Evolutionary conservation across 1,140 invertebrate species (phyloP).

Genomic region (Drosophila kikkawai): DNA sequence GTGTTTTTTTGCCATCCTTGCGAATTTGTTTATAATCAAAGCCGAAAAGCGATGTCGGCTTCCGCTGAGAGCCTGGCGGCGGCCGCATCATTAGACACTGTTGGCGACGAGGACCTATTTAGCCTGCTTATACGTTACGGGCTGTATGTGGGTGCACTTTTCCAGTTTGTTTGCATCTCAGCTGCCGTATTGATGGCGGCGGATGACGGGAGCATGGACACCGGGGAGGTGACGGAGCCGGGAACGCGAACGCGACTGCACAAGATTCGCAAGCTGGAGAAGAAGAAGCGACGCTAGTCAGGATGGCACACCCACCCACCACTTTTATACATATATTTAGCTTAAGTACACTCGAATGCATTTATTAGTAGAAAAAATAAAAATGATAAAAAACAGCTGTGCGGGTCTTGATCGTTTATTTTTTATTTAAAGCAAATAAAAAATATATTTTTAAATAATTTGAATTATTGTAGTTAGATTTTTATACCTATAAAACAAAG

Average conservation of each 20-base stretch:
- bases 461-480: not conserved
- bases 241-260: conserved; percentile 60
- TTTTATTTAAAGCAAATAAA: not conserved
- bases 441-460: not conserved
- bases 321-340: conserved; percentile 15
- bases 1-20: conserved; percentile 7
- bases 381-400: conserved; percentile 14
- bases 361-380: conserved; percentile 21
- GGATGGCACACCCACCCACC: not conserved
- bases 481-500: not conserved
- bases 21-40: conserved; percentile 23
- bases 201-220: conserved; percentile 38
- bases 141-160: conserved; percentile 74
- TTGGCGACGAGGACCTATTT: conserved; percentile 74
- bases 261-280: conserved; percentile 78
- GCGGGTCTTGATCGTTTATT: conserved; percentile 11
- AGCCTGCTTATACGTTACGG: conserved; percentile 72
- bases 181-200: conserved; percentile 66
- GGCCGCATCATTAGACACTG: conserved; percentile 65
- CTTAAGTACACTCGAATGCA: conserved; percentile 40
- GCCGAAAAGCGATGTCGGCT: conserved; percentile 37
- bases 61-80: conserved; percentile 50
- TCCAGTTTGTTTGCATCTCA: conserved; percentile 75
- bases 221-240: conserved; percentile 47
- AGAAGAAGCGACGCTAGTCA: conserved; percentile 75